Conservation (phyloP, 2,888 invertebrate species). For the Thecocarcelia acutangulata region DNA sequence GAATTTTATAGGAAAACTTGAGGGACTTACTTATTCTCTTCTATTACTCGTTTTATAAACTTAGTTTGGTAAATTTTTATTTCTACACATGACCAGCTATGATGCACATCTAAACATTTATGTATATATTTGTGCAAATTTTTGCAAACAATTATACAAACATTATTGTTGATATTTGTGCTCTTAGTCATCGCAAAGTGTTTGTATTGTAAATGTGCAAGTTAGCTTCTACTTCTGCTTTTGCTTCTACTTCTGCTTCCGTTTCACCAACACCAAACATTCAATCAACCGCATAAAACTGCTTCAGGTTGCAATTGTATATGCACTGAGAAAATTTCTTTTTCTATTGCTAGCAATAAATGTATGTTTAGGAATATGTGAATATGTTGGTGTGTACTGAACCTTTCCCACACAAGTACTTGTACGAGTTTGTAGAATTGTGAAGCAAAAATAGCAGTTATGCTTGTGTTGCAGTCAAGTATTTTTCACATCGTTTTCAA, state of each 20-base stretch:
- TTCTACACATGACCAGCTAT: too few species aligned
- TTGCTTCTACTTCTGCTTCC: conserved; percentile 46
- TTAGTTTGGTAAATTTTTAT: too few species aligned
- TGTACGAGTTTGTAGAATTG: conserved; percentile 7
- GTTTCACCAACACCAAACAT: conserved; percentile 53
- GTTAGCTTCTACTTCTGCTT: conserved; percentile 37
- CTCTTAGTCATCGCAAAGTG: conserved; percentile 46
- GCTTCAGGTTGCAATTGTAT: conserved; percentile 61
- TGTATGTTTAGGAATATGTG: not conserved
- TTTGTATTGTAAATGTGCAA: conserved; percentile 32
- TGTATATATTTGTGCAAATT: not conserved
- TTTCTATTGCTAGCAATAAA: conserved; percentile 11
- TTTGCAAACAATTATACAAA: not conserved
- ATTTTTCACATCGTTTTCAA: conserved; percentile 71
- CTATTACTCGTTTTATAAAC: too few species aligned
- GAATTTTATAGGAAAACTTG: too few species aligned
- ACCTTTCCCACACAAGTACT: not conserved
- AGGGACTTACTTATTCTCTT: too few species aligned
- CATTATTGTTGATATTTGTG: conserved; percentile 50
- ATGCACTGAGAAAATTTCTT: conserved; percentile 51
- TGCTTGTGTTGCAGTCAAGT: conserved; percentile 58
- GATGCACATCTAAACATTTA: not conserved
- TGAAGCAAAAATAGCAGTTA: conserved; percentile 46
- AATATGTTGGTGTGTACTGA: conserved; percentile 1
- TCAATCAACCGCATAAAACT: conserved; percentile 44